Conservation (phyloP, 1,140 invertebrate genomes). For the Tetragonula clypearis region DNA sequence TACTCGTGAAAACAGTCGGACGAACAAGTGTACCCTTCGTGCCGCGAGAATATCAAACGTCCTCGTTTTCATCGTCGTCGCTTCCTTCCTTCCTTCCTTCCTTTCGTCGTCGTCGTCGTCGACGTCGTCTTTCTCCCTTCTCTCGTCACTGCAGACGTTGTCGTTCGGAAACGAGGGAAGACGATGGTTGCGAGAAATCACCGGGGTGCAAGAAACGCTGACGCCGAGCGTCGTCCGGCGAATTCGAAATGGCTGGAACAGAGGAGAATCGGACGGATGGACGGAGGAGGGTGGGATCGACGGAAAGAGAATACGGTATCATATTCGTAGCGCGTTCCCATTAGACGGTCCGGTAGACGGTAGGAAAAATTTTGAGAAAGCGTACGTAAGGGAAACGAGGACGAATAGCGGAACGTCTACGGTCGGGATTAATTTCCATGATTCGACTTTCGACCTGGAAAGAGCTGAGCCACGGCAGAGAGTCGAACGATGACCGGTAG, state of each 20-base stretch:
- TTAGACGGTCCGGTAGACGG: slow-evolving; percentile 14
- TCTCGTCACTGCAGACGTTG: slow-evolving; percentile 27
- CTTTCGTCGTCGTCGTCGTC: slow-evolving; percentile 7
- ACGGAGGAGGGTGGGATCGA: neutral
- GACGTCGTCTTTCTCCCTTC: slow-evolving; percentile 13
- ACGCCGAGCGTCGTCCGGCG: slow-evolving; percentile 52
- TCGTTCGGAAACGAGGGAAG: slow-evolving; percentile 52
- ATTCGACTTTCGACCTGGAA: neutral
- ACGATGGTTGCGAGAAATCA: slow-evolving; percentile 59
- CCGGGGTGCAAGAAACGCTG: slow-evolving; percentile 63
- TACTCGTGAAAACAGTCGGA: slow-evolving; percentile 32
- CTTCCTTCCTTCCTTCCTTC: no score
- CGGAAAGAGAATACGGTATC: slow-evolving; percentile 15
- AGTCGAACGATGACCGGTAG: neutral
- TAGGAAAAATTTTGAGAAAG: slow-evolving; percentile 21
- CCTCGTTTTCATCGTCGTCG: slow-evolving; percentile 15
- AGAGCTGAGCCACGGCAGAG: neutral
- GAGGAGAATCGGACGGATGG: neutral
- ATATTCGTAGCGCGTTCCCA: slow-evolving; percentile 29
- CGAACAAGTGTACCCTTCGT: slow-evolving; percentile 51
- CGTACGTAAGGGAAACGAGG: slow-evolving; percentile 17
- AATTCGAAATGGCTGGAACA: slow-evolving; percentile 41
- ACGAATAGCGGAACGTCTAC: neutral
- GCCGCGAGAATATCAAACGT: slow-evolving; percentile 24
- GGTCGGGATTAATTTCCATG: slow-evolving; percentile 36